Conservation (phyloP, 2,888 invertebrate genomes). For the Lasioglossum malachurum region DNA sequence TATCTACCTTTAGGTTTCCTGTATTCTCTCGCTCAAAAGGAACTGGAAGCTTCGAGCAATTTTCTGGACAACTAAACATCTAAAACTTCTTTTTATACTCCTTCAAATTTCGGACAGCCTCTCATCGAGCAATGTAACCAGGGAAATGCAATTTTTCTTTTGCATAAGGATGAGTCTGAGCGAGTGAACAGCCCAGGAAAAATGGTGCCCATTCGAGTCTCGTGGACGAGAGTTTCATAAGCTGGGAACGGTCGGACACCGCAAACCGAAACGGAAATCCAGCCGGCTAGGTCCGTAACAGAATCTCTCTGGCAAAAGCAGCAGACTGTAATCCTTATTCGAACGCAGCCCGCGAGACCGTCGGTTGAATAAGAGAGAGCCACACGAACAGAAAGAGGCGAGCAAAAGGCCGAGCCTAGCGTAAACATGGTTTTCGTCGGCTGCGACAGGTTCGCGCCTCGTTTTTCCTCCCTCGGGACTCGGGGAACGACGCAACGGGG, state of each 20-base stretch:
- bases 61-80: neutral
- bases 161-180: neutral
- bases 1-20: neutral
- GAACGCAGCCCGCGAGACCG: conserved; percentile 44
- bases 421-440: neutral
- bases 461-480: conserved; percentile 10
- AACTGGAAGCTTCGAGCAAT: neutral
- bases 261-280: conserved; percentile 64
- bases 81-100: neutral
- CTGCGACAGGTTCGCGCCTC: neutral
- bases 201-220: neutral
- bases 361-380: conserved; percentile 24
- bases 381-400: neutral
- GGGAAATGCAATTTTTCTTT: too few species aligned
- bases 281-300: conserved; percentile 46
- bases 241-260: conserved; percentile 47
- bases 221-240: conserved; percentile 1
- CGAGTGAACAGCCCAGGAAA: neutral
- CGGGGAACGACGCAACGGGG: neutral
- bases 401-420: neutral
- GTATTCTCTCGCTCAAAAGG: neutral
- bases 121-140: neutral
- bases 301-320: conserved; percentile 35
- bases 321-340: conserved; percentile 35
- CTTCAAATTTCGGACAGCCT: neutral